Percentiles rank a stretch among this genome's conserved stretches.
Conservation (phyloP, 23 tunicate genomes). For the Clavelina lepadiformis region DNA sequence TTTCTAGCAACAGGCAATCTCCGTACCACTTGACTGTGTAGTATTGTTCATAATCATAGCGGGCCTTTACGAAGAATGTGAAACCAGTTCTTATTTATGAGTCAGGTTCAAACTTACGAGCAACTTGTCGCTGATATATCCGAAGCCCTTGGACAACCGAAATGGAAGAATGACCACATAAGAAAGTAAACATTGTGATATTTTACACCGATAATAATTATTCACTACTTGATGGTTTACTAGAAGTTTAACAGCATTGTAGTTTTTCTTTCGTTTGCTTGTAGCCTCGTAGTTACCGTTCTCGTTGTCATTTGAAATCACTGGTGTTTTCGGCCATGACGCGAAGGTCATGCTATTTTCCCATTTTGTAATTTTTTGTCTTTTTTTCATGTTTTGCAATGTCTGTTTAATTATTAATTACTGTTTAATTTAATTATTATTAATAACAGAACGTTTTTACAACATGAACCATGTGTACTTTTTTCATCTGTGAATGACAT, state of each 20-base stretch:
- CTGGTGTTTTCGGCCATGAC: not conserved
- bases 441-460: no score
- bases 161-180: constrained; percentile 95
- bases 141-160: constrained; percentile 90
- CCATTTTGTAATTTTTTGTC: no score
- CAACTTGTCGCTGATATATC: constrained; percentile 94
- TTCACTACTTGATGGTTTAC: not conserved
- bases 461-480: no score
- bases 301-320: not conserved
- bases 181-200: constrained; percentile 36
- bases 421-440: no score
- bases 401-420: no score
- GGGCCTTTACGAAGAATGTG: no score
- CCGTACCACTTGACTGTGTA: not conserved
- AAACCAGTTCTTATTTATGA: no score
- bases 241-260: not conserved
- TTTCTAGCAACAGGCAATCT: not conserved
- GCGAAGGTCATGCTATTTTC: no score
- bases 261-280: not conserved
- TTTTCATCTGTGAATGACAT: no score
- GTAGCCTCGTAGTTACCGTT: not conserved
- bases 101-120: constrained; percentile 89
- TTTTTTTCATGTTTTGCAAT: no score
- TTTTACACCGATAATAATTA: not conserved
- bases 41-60: not conserved